Evolutionary conservation across 2,113 vertebrate genomes (phyloP).

Genomic region (Lycaon pictus): DNA sequence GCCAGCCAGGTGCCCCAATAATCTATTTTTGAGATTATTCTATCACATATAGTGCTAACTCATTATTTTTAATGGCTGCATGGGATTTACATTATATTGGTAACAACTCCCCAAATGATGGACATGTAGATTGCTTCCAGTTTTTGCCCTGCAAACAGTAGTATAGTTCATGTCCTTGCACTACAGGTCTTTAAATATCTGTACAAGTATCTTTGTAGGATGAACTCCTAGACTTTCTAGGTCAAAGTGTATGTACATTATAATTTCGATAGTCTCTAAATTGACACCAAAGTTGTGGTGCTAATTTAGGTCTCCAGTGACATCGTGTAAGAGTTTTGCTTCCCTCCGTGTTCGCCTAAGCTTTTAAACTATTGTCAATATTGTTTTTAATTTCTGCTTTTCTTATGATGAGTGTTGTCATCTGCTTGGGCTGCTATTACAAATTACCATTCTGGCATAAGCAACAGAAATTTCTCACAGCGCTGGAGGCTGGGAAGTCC

Average conservation of each 20-base stretch:
- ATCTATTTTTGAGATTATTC: slow-evolving; percentile 26
- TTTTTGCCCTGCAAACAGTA: not conserved
- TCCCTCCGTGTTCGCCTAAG: not conserved
- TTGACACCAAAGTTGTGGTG: not conserved
- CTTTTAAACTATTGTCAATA: not conserved
- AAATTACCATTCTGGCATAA: slow-evolving; percentile 5
- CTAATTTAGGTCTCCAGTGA: not conserved
- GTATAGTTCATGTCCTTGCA: not conserved
- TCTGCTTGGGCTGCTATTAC: not conserved
- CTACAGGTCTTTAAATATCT: not conserved
- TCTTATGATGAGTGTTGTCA: not conserved
- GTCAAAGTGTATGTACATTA: not conserved
- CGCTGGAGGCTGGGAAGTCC: not conserved
- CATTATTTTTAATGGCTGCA: slow-evolving; percentile 55
- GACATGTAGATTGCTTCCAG: not conserved
- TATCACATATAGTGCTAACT: not conserved
- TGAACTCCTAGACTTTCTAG: not conserved
- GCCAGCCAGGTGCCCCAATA: not conserved
- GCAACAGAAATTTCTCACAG: not conserved
- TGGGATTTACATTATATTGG: slow-evolving; percentile 49
- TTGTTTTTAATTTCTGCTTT: slow-evolving; percentile 51
- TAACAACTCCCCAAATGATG: slow-evolving; percentile 10
- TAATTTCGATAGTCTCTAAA: not conserved
- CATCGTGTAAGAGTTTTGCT: not conserved
- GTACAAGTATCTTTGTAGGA: not conserved